Conservation (phyloP, 2,888 invertebrate genomes). For the Agrotis segetum region DNA sequence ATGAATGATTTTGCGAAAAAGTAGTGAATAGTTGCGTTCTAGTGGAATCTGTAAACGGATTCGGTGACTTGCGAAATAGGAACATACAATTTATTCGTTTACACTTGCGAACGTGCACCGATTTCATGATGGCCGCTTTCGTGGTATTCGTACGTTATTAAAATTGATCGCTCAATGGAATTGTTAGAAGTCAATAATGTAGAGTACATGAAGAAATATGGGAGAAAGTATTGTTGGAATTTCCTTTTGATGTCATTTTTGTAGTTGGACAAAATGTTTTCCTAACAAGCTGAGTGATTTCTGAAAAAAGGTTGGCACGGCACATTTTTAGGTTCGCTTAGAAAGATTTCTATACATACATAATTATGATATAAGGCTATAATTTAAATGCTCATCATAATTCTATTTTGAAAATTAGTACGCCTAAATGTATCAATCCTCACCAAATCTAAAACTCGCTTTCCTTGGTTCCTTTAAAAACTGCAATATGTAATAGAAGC, state of each 20-base stretch:
- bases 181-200: conserved; percentile 52
- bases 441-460: too few species aligned
- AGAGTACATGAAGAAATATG: conserved; percentile 49
- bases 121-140: conserved; percentile 46
- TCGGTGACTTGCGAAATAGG: conserved; percentile 65
- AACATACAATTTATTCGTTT: conserved; percentile 67
- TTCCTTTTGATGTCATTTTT: conserved; percentile 31
- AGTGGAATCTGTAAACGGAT: conserved; percentile 44
- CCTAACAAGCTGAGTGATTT: conserved; percentile 36
- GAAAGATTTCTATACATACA: conserved; percentile 10
- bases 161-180: conserved; percentile 58
- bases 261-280: conserved; percentile 39
- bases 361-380: background rate
- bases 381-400: too few species aligned
- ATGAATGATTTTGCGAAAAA: background rate
- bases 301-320: background rate
- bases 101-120: conserved; percentile 63
- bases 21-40: background rate
- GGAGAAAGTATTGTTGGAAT: conserved; percentile 32
- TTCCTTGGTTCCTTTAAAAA: too few species aligned
- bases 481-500: too few species aligned
- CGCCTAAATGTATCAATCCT: too few species aligned
- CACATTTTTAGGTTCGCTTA: background rate
- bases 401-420: too few species aligned
- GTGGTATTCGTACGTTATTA: conserved; percentile 53